Base-by-base conservation (phyloP, 2,113 vertebrate genomes). In the Neogobius melanostomus region DNA sequence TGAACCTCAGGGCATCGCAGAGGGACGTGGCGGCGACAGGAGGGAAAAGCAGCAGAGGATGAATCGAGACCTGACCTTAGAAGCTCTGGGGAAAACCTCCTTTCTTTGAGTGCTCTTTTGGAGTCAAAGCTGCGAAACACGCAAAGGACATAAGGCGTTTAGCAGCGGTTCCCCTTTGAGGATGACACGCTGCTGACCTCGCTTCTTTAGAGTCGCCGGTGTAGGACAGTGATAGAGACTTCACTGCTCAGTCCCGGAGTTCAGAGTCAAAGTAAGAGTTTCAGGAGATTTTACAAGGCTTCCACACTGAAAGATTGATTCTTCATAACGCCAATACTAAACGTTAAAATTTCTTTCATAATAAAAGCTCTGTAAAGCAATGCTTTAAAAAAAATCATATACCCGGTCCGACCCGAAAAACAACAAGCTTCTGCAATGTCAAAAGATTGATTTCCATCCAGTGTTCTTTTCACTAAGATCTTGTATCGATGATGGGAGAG, bases 41-140 rank as follows among this genome's bases (percentile, higher is more conserved):
- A 57, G 44, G 69, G 66, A 67, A 74, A 75, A 69, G n/a, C 7
- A 9, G 66, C 51, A 68, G 65, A 74, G 81, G 65, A 85, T 79
- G 81, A 83, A 85, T 68, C 68, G 69, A 82, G 68, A 72, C 68
- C 78, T 74, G 82, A 79, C 81, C 76, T 71, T 77, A 63, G 84
- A 77, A 45, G 65, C 74, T 86, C 62, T 77, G 68, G 71, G 74
- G 80, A 76, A 68, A 68, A 79, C 49, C 1, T 48, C 21, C 73
- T 68, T 71, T 72, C 76, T 76, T 66, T 47, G 56, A 81, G 54
- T 48, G 12, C 36, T 71, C 36, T 36, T 61, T 59, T 72, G 73
- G 46, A 57, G 60, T 72, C 11, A 10, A 44, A 80, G 59, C 67
- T 61, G 50, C 71, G 82, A 85, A 85, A 79, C 57, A 82, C 45